Percentiles rank a stretch among this genome's conserved stretches.
Evolutionary conservation across 2,113 vertebrate species (phyloP).

Genomic region (Otus sunia): DNA sequence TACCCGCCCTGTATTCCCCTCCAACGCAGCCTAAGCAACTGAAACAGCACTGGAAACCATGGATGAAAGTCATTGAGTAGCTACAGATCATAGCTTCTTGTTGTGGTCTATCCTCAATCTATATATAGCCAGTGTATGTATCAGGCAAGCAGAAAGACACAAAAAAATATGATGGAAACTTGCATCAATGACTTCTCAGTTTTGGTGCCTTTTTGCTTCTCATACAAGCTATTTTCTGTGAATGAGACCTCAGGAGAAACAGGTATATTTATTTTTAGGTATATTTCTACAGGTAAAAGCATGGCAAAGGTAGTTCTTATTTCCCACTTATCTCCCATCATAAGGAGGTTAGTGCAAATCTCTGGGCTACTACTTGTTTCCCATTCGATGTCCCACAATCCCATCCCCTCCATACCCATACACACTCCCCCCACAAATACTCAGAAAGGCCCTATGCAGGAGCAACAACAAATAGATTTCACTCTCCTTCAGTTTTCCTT

Average conservation of each 20-base stretch:
- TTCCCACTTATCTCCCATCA: background rate
- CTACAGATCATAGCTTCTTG: background rate
- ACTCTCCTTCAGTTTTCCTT: background rate
- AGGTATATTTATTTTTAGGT: too few species aligned
- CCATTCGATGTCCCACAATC: background rate
- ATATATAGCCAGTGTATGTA: accelerated
- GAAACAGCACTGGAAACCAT: background rate
- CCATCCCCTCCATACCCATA: too few species aligned
- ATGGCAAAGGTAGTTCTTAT: background rate
- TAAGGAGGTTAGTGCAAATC: background rate
- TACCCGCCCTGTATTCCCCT: background rate
- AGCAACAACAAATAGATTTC: background rate
- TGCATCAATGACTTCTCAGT: background rate
- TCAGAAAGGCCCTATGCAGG: background rate
- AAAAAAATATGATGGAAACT: background rate
- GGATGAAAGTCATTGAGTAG: background rate
- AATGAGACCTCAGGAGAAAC: background rate
- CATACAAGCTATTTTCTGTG: background rate
- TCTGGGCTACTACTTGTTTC: background rate
- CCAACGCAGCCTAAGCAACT: background rate
- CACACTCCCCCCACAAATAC: background rate
- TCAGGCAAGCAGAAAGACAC: background rate
- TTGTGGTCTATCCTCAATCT: background rate
- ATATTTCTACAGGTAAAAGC: background rate
- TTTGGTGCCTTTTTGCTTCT: background rate